These are phyloP conservation scores for Piprites chloris DNA, from an alignment of 2,113 vertebrate species.

Conservation along the genomic window DNA sequence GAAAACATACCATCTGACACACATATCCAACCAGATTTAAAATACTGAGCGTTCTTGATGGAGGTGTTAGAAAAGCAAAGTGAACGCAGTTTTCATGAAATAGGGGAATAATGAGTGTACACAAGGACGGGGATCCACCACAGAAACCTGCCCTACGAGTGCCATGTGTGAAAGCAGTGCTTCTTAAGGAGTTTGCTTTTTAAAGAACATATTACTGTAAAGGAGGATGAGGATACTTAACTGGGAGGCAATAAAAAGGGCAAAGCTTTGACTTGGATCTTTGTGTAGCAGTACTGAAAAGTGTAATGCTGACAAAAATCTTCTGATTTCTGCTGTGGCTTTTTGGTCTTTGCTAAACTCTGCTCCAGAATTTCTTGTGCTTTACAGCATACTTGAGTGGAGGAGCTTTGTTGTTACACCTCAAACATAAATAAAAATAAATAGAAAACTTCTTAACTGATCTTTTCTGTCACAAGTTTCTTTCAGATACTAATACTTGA, in stretches of 20 bases:
- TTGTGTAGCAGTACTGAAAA: neutral
- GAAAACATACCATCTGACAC: neutral
- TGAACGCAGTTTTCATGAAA: neutral
- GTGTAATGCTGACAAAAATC: neutral
- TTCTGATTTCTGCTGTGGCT: neutral
- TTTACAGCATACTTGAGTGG: neutral
- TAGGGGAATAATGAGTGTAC: neutral
- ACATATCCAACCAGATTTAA: neutral
- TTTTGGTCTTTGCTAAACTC: neutral
- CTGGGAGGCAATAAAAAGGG: neutral
- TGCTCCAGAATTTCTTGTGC: neutral
- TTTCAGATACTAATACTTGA: neutral
- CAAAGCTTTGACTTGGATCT: neutral
- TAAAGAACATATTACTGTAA: neutral
- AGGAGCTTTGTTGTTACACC: neutral
- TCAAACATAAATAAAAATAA: neutral
- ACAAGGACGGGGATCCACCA: neutral
- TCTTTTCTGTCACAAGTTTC: neutral
- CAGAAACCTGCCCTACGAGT: rapidly evolving
- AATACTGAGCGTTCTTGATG: neutral
- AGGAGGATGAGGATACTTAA: neutral
- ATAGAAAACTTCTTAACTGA: neutral
- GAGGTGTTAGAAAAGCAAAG: neutral
- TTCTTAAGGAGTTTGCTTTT: neutral
- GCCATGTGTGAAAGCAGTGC: neutral